These are phyloP conservation scores for Drosophila sturtevanti DNA, from an alignment of 1,140 invertebrate species.

Conservation along the genomic window DNA sequence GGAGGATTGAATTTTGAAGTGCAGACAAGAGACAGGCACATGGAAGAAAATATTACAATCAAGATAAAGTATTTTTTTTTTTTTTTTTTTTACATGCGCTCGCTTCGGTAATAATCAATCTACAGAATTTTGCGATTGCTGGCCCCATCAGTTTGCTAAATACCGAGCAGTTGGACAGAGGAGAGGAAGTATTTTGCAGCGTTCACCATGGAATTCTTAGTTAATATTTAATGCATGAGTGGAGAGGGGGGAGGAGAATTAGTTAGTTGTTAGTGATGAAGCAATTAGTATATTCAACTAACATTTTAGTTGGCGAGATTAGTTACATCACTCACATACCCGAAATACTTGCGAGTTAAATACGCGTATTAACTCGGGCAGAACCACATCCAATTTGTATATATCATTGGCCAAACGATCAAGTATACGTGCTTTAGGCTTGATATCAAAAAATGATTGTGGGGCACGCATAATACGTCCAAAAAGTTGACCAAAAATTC, in stretches of 20 bases:
- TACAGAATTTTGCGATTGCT: not conserved
- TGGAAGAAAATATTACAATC: constrained; percentile 6
- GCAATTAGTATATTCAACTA: too few species aligned
- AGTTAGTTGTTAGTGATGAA: too few species aligned
- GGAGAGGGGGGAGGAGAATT: too few species aligned
- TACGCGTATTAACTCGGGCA: constrained; percentile 80
- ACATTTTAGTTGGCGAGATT: too few species aligned
- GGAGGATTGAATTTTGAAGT: constrained; percentile 18
- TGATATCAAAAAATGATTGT: constrained; percentile 90
- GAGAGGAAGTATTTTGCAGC: not conserved
- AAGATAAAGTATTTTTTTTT: constrained; percentile 22
- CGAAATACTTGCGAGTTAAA: constrained; percentile 75
- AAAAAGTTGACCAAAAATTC: constrained; percentile 83
- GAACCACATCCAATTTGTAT: constrained; percentile 86
- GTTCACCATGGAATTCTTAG: not conserved
- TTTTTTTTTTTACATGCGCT: constrained; percentile 61
- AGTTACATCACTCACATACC: constrained; percentile 67
- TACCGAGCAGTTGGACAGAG: not conserved
- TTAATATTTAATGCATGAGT: too few species aligned
- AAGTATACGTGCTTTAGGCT: constrained; percentile 88
- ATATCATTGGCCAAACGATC: constrained; percentile 90
- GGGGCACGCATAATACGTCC: constrained; percentile 86
- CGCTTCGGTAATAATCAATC: constrained; percentile 24
- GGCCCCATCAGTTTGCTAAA: not conserved
- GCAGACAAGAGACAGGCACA: constrained; percentile 34